Conservation (phyloP, 2,113 vertebrate genomes). For the Lutjanus erythropterus region DNA sequence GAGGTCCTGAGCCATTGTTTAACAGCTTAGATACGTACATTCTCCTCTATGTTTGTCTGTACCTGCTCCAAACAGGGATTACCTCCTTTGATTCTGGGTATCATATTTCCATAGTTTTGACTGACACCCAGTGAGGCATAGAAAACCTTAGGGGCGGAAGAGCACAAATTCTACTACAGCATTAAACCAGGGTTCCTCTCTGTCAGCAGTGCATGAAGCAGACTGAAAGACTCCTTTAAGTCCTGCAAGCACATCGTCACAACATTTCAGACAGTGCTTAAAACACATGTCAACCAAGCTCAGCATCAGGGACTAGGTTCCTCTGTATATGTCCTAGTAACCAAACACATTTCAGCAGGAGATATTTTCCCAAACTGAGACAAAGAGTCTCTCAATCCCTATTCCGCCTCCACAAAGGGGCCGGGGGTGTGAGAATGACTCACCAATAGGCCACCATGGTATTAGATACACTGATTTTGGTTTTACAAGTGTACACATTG, state of each 20-base stretch:
- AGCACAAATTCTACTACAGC: slow-evolving; percentile 19
- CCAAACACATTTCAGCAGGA: slow-evolving; percentile 51
- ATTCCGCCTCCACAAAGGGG: slow-evolving; percentile 41
- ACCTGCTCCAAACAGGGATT: slow-evolving; percentile 3
- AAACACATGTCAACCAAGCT: slow-evolving; percentile 46
- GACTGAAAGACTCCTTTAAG: slow-evolving; percentile 30
- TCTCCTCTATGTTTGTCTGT: neutral
- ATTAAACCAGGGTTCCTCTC: slow-evolving; percentile 8
- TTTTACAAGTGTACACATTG: slow-evolving; percentile 29
- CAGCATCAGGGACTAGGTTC: slow-evolving; percentile 19
- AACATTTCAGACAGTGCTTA: slow-evolving; percentile 46
- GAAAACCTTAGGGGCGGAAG: neutral
- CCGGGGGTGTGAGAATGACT: slow-evolving; percentile 67
- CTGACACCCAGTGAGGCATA: slow-evolving; percentile 44
- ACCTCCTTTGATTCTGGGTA: slow-evolving; percentile 6
- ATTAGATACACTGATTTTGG: slow-evolving; percentile 44
- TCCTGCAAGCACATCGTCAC: slow-evolving; percentile 32
- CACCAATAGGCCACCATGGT: slow-evolving; percentile 58
- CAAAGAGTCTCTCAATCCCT: slow-evolving; percentile 64
- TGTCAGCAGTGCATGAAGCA: slow-evolving; percentile 40
- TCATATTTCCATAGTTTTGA: slow-evolving; percentile 57
- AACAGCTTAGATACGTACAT: neutral
- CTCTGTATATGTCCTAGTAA: slow-evolving; percentile 34
- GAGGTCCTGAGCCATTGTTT: neutral
- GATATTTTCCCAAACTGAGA: slow-evolving; percentile 47